Evolutionary conservation across 2,888 invertebrate species (phyloP), one percentile per base, ranked within the genome.

Genomic region (Neelides folsomi): DNA sequence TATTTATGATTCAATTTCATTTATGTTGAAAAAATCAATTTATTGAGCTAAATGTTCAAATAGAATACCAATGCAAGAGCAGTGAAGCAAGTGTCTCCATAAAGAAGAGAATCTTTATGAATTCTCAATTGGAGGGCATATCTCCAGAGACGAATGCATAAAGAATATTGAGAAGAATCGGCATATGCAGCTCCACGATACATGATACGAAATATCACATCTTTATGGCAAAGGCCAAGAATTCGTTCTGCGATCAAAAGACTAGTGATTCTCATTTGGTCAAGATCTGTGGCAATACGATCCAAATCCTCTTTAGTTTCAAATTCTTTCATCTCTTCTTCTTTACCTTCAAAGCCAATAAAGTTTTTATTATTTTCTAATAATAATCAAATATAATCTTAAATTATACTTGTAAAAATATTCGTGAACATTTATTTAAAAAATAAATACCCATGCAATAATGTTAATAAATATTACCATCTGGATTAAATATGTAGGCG

Each of bases 171-270:
- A 34, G 73, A 67, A 34, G 73, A 72, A 65, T 76, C 76, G 2
- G 75, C 75, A 66, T 75, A 76, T 6, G 74, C 73, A 4, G 75
- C 75, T 6, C 73, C 78, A 63, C 82, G 73, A 70, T 78, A 81
- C 77, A 82, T 82, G 56, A 83, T 72, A 44, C 82, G 76, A 71
- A 83, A 89, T 53, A 89, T 78, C 53, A 86, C 85, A 71, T 93
- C 92, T 70, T 86, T 86, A 72, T 94, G 92, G 62, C 78, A 73
- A 1, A 81, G 77, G 1, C 92, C 92, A 19, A 94, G 76, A 66
- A 93, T 83, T 66, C 93, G 77, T 72, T 87, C 86, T 60, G 86
- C 83, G 62, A 93, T 86, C 36, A 94, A 73, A 63, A 94, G 74
- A 67, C 89, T 83, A 72, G 93, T 89, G 70, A 83, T 81, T 65